Conservation (phyloP, 1,140 invertebrate species). For the Agraylea sexmaculata region DNA sequence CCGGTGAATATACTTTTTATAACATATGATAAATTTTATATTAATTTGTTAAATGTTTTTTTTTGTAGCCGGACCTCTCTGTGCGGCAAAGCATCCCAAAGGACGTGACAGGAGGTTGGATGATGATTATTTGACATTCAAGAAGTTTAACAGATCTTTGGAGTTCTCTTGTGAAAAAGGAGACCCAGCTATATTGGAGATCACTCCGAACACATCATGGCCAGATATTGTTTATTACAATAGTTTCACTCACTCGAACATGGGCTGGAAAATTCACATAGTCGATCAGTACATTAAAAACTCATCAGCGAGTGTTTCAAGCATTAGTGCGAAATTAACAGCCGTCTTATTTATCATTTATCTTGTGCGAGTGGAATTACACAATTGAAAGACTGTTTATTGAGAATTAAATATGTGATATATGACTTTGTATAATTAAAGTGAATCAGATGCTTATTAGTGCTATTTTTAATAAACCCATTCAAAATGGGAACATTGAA, state of each 20-base stretch:
- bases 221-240: slow-evolving; percentile 90
- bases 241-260: slow-evolving; percentile 81
- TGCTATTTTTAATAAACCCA: no score
- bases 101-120: slow-evolving; percentile 63
- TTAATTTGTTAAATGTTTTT: slow-evolving; percentile 15
- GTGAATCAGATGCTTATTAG: no score
- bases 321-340: no score
- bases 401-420: no score
- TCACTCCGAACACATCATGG: slow-evolving; percentile 82
- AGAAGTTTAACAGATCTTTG: slow-evolving; percentile 70
- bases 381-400: neutral
- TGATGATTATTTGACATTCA: slow-evolving; percentile 65
- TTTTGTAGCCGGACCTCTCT: slow-evolving; percentile 63
- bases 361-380: neutral
- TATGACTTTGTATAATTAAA: no score
- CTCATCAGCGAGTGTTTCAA: slow-evolving; percentile 2
- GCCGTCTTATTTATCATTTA: no score
- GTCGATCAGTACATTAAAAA: slow-evolving; percentile 53
- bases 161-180: slow-evolving; percentile 54
- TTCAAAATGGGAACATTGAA: no score
- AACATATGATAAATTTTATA: no score
- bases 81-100: slow-evolving; percentile 51
- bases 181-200: slow-evolving; percentile 58
- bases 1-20: slow-evolving; percentile 44
- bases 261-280: slow-evolving; percentile 84